A percentile compares a stretch with the other conserved stretches of the same genome.
Conservation (phyloP, 64 coral and sea anemone species). For the Stylophora pistillata region DNA sequence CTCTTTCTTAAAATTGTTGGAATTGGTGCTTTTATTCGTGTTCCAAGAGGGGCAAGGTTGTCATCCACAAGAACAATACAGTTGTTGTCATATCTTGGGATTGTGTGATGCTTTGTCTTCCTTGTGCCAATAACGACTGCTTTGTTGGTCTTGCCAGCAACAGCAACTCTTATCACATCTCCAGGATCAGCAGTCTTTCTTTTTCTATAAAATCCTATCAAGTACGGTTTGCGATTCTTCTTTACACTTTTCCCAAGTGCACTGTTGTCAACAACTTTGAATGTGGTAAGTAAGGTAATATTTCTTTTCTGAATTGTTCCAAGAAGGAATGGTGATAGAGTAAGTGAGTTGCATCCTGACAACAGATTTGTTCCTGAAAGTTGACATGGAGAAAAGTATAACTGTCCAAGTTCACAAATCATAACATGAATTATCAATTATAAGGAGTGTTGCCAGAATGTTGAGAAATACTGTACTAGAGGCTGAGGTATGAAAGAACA, state of each 20-base stretch:
- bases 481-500: too few relatives aligned
- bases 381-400: not conserved
- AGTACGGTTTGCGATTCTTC: conserved; percentile 85
- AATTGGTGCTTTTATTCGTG: conserved; percentile 93
- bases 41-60: conserved; percentile 93
- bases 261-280: conserved; percentile 98
- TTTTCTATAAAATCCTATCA: conserved; percentile 95
- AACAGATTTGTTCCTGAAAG: not conserved
- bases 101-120: conserved; percentile 87
- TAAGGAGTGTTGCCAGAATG: too few relatives aligned
- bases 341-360: not conserved
- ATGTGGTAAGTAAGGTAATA: conserved; percentile 85
- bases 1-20: conserved; percentile 83
- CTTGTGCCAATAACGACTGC: conserved; percentile 94
- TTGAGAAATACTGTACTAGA: too few relatives aligned
- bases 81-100: conserved; percentile 99
- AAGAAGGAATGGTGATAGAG: not conserved
- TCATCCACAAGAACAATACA: conserved; percentile 95
- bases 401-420: too few relatives aligned
- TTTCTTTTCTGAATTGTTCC: conserved; percentile 48
- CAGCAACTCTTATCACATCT: conserved; percentile 91
- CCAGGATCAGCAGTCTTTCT: conserved; percentile 96
- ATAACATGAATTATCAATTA: too few relatives aligned
- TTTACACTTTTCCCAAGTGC: conserved; percentile 86
- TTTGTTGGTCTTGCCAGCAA: conserved; percentile 90